A percentile compares a stretch with the other conserved stretches of the same genome.
phyloP scores from a whole-genome alignment of 2,113 vertebrate species.

The Thalassarche chlororhynchos region DNA sequence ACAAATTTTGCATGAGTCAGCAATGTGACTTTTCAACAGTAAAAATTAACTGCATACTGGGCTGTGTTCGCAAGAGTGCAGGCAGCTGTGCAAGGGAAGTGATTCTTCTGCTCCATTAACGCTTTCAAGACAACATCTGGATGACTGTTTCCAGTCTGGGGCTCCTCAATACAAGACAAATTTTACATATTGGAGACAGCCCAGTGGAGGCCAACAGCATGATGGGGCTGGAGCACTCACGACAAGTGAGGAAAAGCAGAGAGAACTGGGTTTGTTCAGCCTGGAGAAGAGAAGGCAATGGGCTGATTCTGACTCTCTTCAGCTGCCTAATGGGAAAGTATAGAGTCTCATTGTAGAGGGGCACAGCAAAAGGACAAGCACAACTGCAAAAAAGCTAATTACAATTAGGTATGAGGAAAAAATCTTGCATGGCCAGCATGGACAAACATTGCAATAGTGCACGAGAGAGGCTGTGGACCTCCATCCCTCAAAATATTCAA shows the following conservation, averaged over 20 bases:
- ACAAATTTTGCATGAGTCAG: not conserved
- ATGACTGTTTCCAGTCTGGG: not conserved
- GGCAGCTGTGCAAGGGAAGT: not conserved
- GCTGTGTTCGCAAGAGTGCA: not conserved
- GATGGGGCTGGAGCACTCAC: not conserved
- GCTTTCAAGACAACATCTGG: not conserved
- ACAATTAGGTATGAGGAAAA: not conserved
- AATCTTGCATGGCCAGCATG: too few species aligned
- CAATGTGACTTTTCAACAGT: not conserved
- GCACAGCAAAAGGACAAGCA: not conserved
- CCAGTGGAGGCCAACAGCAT: not conserved
- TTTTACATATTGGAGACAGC: not conserved
- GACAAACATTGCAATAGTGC: not conserved
- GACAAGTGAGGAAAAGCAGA: not conserved
- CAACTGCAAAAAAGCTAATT: not conserved
- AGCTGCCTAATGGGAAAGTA: not conserved
- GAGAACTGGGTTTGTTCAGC: not conserved
- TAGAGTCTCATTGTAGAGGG: not conserved
- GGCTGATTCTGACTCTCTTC: not conserved
- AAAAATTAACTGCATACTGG: not conserved
- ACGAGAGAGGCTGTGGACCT: not conserved
- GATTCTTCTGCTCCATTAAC: not conserved
- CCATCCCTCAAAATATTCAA: not conserved
- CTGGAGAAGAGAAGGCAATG: not conserved
- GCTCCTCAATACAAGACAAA: not conserved